Base-by-base conservation (phyloP, 2,888 invertebrate species). In the Xylota sylvarum region DNA sequence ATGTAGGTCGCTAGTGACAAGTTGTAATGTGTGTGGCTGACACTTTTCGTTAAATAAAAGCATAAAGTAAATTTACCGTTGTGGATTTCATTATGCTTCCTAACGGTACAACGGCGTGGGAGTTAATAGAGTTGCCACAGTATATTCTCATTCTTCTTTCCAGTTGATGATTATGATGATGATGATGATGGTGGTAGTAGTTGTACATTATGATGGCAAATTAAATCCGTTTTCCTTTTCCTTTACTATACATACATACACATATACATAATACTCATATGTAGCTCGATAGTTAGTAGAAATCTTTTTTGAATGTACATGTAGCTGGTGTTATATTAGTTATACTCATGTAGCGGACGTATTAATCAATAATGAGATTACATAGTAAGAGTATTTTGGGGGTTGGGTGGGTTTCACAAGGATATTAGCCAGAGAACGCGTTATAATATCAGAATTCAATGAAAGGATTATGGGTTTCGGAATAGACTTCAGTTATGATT, bases 1-100 rank as follows among this genome's bases (percentile, higher is more conserved):
- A 76, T 72, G 62, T 64, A 76, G 62, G 79, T 74, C 74, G 74
- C 73, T 69, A 46, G 12, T 80, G 80, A 76, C 80, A 65, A 70
- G 69, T 64, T 80, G 73, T 40, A 62, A 84, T 81, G 62, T 74
- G 74, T 81, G 74, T 65, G 43, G 60, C 70, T 85, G 85, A 80
- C 80, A 85, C 70, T 81, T 85, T 85, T 67, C 58, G 76, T 77
- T 85, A 70, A 76, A 76, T 80, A 76, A 85, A 76, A 76, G 46
- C 84, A 80, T 85, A 85, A 80, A 80, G 48, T 60, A 77, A 85
- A 85, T 80, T 85, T 85, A 65, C 76, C 60, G 76, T 76, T 67
- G 65, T 60, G 65, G 55, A 76, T 76, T 79, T 64, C 70, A 79
- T 70, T 76, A 70, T 60, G 23, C 43, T 65, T 23, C 14, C 58